phyloP scores from a whole-genome alignment of 1,140 invertebrate species.

The Trissolcus basalis region DNA sequence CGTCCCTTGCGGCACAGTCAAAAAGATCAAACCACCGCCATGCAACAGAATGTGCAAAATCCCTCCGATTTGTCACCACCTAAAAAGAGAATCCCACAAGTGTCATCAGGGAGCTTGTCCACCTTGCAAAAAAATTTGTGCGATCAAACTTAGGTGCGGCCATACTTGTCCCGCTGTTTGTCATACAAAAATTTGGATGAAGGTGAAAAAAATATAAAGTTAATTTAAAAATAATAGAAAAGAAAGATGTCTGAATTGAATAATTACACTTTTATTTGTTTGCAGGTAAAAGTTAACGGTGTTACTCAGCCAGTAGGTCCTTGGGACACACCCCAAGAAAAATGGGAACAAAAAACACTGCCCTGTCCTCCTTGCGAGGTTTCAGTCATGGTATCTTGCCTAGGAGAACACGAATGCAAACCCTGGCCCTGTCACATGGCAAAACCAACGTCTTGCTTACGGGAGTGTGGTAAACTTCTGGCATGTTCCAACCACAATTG shows the following conservation, averaged over 20 bases:
- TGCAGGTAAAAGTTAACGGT: slow-evolving; percentile 76
- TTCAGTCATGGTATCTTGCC: slow-evolving; percentile 84
- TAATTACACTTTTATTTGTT: neutral
- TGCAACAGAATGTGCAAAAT: slow-evolving; percentile 86
- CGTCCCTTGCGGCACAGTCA: slow-evolving; percentile 91
- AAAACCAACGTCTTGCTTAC: slow-evolving; percentile 83
- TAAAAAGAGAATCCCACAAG: slow-evolving; percentile 82
- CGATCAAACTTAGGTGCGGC: slow-evolving; percentile 80
- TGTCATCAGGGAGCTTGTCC: slow-evolving; percentile 94
- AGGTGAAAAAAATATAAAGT: slow-evolving; percentile 71
- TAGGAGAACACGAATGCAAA: slow-evolving; percentile 88
- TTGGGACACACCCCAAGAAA: slow-evolving; percentile 82
- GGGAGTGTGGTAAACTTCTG: slow-evolving; percentile 82
- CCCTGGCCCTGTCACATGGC: slow-evolving; percentile 86
- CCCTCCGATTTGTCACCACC: slow-evolving; percentile 87
- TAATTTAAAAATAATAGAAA: slow-evolving; percentile 6
- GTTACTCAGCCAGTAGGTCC: slow-evolving; percentile 81
- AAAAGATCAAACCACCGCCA: slow-evolving; percentile 84
- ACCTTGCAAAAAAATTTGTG: slow-evolving; percentile 86
- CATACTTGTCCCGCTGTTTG: slow-evolving; percentile 87
- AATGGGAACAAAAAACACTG: slow-evolving; percentile 80
- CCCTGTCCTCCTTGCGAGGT: slow-evolving; percentile 84
- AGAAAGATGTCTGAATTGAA: neutral
- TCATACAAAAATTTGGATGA: slow-evolving; percentile 86
- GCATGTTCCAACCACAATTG: slow-evolving; percentile 89